Evolutionary conservation across 23 tunicate genomes (phyloP).

Genomic region (Styela clava): DNA sequence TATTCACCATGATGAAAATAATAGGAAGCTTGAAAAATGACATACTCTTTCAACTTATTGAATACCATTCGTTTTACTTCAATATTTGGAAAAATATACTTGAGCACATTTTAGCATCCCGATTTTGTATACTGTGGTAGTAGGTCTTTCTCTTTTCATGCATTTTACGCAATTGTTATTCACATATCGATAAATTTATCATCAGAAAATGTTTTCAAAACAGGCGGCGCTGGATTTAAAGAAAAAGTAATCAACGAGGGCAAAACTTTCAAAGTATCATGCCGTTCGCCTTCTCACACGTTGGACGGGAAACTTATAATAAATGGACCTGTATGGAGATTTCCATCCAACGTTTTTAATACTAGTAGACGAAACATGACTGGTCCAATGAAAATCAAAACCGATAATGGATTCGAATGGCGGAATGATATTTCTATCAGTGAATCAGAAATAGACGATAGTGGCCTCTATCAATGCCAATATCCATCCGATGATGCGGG

Average conservation of each 20-base stretch:
- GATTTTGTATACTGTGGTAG: neutral
- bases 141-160: neutral
- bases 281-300: slow-evolving; percentile 4
- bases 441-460: slow-evolving; percentile 23
- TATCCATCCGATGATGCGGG: neutral
- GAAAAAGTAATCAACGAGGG: slow-evolving; percentile 24
- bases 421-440: neutral
- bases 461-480: slow-evolving; percentile 42
- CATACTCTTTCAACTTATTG: neutral
- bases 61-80: neutral
- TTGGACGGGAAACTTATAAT: neutral
- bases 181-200: neutral
- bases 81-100: neutral
- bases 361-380: neutral
- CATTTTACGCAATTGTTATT: neutral
- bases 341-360: neutral
- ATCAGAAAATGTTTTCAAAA: neutral
- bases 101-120: neutral
- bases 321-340: slow-evolving; percentile 10
- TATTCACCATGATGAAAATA: neutral
- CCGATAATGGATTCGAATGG: neutral
- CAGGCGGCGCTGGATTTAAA: neutral
- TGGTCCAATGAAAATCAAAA: neutral
- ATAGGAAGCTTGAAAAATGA: neutral
- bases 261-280: slow-evolving; percentile 32